A percentile compares a stretch with the other conserved stretches of the same genome.
These are phyloP conservation scores for Phrynosoma blainvillii DNA, from an alignment of 2,113 vertebrate genomes.

Conservation along the genomic window DNA sequence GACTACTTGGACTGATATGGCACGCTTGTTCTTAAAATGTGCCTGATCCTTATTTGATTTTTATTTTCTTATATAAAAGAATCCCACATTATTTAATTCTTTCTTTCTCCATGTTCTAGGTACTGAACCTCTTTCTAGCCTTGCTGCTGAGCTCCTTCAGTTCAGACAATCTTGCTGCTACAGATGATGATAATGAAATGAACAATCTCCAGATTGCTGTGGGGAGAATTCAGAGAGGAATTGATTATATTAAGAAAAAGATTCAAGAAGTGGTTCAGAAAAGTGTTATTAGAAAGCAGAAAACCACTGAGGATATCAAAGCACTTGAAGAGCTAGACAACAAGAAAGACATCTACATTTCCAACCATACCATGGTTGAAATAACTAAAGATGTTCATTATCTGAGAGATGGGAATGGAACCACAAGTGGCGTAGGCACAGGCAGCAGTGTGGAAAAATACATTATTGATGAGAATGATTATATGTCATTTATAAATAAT, in stretches of 20 bases:
- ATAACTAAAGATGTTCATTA: constrained; percentile 86
- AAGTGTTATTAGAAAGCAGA: constrained; percentile 77
- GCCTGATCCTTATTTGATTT: not conserved
- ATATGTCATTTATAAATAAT: constrained; percentile 94
- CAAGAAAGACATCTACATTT: constrained; percentile 87
- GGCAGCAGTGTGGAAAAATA: constrained; percentile 90
- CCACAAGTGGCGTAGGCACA: constrained; percentile 87
- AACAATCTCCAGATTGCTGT: constrained; percentile 95
- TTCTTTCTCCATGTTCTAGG: constrained; percentile 76
- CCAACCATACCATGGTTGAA: constrained; percentile 88
- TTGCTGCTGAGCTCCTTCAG: constrained; percentile 97
- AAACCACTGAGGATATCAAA: constrained; percentile 82
- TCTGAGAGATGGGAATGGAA: constrained; percentile 87
- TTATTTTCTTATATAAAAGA: not conserved
- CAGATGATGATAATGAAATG: constrained; percentile 88
- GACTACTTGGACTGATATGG: not conserved
- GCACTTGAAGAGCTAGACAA: constrained; percentile 85
- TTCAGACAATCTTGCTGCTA: constrained; percentile 90
- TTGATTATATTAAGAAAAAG: constrained; percentile 80
- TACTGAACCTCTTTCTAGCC: constrained; percentile 97
- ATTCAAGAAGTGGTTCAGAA: constrained; percentile 81
- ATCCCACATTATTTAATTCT: not conserved
- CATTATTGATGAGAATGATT: constrained; percentile 82
- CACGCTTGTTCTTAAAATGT: not conserved
- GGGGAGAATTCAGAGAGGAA: constrained; percentile 86